These are phyloP conservation scores for Brachyhypopomus occidentalis DNA, from an alignment of 2,113 vertebrate species.

Conservation along the genomic window DNA sequence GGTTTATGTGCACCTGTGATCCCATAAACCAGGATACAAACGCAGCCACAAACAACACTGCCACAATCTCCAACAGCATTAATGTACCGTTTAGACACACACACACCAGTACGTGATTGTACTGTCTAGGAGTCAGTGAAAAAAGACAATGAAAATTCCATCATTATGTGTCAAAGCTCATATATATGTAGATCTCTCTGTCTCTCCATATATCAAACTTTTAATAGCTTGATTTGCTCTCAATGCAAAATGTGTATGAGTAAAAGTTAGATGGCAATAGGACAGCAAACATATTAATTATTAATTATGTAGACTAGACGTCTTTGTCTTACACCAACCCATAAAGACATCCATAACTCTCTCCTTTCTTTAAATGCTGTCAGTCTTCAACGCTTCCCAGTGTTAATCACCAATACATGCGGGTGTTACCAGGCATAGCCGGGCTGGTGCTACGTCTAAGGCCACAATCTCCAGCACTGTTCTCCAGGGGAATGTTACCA, in stretches of 20 bases:
- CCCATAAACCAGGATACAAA: constrained; percentile 39
- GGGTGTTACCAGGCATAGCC: constrained; percentile 6
- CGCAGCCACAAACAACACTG: constrained; percentile 68
- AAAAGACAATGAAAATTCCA: constrained; percentile 59
- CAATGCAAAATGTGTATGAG: too few species aligned
- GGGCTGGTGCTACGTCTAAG: background rate
- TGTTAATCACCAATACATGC: background rate
- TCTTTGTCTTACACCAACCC: background rate
- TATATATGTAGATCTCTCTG: background rate
- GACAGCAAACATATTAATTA: too few species aligned
- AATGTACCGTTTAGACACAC: constrained; percentile 63
- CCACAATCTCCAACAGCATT: constrained; percentile 75
- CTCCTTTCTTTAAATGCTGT: background rate
- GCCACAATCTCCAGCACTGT: constrained; percentile 4
- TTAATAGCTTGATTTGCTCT: too few species aligned
- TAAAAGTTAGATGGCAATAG: too few species aligned
- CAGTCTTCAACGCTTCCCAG: background rate
- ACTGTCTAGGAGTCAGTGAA: constrained; percentile 64
- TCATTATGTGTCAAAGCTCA: constrained; percentile 40
- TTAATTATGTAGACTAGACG: background rate
- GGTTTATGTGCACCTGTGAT: too few species aligned
- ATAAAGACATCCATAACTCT: background rate
- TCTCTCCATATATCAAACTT: too few species aligned
- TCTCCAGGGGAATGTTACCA: constrained; percentile 20
- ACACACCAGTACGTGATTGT: background rate